Evolutionary conservation across 2,888 invertebrate genomes (phyloP).

Genomic region (Andricus quercusramuli): DNA sequence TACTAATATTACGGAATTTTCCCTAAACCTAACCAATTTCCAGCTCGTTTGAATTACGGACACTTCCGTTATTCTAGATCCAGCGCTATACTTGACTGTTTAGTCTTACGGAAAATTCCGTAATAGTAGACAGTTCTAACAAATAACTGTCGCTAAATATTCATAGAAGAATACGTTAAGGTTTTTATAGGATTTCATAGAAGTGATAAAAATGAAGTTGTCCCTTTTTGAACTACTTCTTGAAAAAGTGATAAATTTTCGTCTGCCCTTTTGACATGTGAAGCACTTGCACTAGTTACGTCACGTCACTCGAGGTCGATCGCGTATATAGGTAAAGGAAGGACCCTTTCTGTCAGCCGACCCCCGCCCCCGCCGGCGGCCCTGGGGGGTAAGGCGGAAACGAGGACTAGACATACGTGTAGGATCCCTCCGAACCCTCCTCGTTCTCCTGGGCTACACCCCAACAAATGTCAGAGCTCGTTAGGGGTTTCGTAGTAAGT

Average conservation of each 20-base stretch:
- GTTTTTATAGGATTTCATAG: too few relatives aligned
- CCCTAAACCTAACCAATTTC: too few relatives aligned
- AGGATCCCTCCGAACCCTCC: constrained; percentile 41
- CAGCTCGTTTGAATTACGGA: too few relatives aligned
- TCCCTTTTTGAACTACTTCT: not conserved
- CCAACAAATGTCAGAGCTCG: constrained; percentile 73
- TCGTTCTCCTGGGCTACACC: constrained; percentile 57
- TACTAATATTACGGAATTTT: too few relatives aligned
- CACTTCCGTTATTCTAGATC: too few relatives aligned
- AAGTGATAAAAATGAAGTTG: not conserved
- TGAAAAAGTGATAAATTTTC: not conserved
- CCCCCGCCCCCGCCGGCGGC: not conserved
- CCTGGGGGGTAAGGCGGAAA: constrained; percentile 52
- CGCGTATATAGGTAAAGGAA: constrained; percentile 34
- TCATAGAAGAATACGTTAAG: too few relatives aligned
- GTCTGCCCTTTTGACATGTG: constrained; percentile 4
- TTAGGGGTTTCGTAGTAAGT: constrained; percentile 70
- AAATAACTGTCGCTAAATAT: too few relatives aligned
- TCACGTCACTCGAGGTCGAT: constrained; percentile 11
- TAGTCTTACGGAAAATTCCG: too few relatives aligned
- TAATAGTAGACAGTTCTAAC: too few relatives aligned
- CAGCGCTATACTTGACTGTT: too few relatives aligned
- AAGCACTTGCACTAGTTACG: constrained; percentile 29
- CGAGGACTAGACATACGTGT: constrained; percentile 14
- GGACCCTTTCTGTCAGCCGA: constrained; percentile 40